A percentile compares a stretch with the other conserved stretches of the same genome.
Conservation (phyloP, 2,797 vertebrate species). For the Pantherophis vulpinus region DNA sequence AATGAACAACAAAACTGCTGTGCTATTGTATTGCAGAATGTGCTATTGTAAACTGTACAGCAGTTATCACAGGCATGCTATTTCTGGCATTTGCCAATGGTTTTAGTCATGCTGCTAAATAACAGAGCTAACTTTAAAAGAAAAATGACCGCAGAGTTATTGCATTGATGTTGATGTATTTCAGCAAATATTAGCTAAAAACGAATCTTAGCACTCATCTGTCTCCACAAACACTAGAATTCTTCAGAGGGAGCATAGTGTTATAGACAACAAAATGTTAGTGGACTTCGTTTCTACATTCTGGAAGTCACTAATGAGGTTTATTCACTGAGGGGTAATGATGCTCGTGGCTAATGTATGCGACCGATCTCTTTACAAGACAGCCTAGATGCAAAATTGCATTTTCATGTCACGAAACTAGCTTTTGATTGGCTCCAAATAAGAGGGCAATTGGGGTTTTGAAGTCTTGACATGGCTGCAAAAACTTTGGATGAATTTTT, state of each 20-base stretch:
- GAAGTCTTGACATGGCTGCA: slow-evolving; percentile 15
- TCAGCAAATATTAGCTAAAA: slow-evolving; percentile 19
- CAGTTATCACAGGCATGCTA: not conserved
- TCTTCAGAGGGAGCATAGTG: not conserved
- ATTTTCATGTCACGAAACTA: slow-evolving; percentile 13
- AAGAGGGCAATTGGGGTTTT: slow-evolving; percentile 17
- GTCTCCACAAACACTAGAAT: not conserved
- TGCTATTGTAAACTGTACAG: not conserved
- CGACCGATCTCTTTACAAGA: not conserved
- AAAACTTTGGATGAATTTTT: slow-evolving; percentile 9
- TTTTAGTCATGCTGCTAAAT: slow-evolving; percentile 23
- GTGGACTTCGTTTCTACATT: slow-evolving; percentile 16
- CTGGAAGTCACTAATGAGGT: slow-evolving; percentile 30
- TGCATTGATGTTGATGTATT: slow-evolving; percentile 25
- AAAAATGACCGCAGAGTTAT: slow-evolving; percentile 19
- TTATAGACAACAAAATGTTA: slow-evolving; percentile 15
- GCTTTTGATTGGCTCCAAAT: slow-evolving; percentile 13
- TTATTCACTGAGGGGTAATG: slow-evolving; percentile 13
- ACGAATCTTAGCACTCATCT: slow-evolving; percentile 6
- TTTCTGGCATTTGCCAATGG: slow-evolving; percentile 16
- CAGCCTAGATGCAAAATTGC: slow-evolving; percentile 4
- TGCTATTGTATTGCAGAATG: not conserved
- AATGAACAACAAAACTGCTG: slow-evolving; percentile 10
- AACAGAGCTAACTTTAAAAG: slow-evolving; percentile 20
- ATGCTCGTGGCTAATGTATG: not conserved